These are phyloP conservation scores for Acanthaster planci DNA, from an alignment of 35 echinoderm and acorn worm species.

Conservation along the genomic window DNA sequence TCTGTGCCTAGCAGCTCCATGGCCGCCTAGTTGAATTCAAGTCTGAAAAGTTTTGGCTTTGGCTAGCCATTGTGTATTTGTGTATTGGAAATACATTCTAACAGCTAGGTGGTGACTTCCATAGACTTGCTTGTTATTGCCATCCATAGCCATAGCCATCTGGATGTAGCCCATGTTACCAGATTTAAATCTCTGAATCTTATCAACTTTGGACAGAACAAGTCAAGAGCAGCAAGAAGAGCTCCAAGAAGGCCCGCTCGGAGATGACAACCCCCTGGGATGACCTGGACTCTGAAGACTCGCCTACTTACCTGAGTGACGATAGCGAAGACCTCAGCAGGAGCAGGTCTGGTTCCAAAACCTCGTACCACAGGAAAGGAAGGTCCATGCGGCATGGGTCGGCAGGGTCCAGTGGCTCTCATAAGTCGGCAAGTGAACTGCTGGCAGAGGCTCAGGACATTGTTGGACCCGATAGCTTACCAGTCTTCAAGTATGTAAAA, in stretches of 20 bases:
- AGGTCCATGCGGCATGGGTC: constrained; percentile 18
- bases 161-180: no score
- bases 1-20: no score
- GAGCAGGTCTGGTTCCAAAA: constrained; percentile 32
- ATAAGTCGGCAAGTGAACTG: constrained; percentile 82
- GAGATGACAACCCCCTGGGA: neutral
- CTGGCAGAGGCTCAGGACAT: constrained; percentile 91
- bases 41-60: no score
- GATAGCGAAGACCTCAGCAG: constrained; percentile 22
- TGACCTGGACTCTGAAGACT: constrained; percentile 2
- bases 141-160: no score
- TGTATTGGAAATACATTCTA: no score
- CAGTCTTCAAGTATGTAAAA: constrained; percentile 62
- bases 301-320: neutral
- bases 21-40: no score
- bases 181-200: no score
- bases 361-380: neutral
- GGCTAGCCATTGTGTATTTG: no score
- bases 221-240: constrained; percentile 17
- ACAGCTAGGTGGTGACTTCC: no score
- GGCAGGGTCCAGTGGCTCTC: constrained; percentile 66
- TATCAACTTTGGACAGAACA: neutral
- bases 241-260: neutral
- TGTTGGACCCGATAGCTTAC: constrained; percentile 71
- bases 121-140: no score